Conservation (phyloP, 2,888 invertebrate genomes). For the Rugalucina vietnamica region DNA sequence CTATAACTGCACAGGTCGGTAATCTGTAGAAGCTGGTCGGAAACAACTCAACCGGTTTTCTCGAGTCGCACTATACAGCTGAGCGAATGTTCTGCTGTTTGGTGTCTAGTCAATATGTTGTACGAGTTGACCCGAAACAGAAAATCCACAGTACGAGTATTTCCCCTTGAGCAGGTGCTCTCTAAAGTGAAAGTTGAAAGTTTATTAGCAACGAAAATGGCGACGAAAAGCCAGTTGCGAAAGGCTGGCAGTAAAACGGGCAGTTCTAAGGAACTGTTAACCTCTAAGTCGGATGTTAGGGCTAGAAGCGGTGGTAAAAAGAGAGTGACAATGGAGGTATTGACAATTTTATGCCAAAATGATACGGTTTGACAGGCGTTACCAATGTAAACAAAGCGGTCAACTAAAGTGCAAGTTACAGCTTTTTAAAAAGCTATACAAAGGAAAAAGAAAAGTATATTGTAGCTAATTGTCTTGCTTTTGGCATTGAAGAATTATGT, state of each 20-base stretch:
- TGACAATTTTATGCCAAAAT: not conserved
- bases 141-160: constrained; percentile 30
- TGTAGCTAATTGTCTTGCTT: too few species aligned
- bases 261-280: constrained; percentile 43
- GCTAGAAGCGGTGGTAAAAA: constrained; percentile 56
- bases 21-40: too few species aligned
- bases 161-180: constrained; percentile 53
- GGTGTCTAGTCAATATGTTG: too few species aligned
- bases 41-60: too few species aligned
- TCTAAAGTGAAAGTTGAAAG: constrained; percentile 48
- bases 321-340: constrained; percentile 70
- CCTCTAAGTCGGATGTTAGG: constrained; percentile 59
- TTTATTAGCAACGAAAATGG: constrained; percentile 70
- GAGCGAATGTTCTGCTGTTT: too few species aligned
- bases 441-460: too few species aligned
- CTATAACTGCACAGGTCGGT: too few species aligned
- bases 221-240: constrained; percentile 64
- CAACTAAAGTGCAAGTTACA: not conserved
- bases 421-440: not conserved
- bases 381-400: not conserved
- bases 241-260: constrained; percentile 60
- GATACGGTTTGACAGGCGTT: not conserved
- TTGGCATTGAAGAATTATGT: too few species aligned
- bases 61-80: too few species aligned
- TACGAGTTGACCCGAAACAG: too few species aligned